Conservation (phyloP, 2,888 invertebrate genomes). For the Machimus rusticus region DNA sequence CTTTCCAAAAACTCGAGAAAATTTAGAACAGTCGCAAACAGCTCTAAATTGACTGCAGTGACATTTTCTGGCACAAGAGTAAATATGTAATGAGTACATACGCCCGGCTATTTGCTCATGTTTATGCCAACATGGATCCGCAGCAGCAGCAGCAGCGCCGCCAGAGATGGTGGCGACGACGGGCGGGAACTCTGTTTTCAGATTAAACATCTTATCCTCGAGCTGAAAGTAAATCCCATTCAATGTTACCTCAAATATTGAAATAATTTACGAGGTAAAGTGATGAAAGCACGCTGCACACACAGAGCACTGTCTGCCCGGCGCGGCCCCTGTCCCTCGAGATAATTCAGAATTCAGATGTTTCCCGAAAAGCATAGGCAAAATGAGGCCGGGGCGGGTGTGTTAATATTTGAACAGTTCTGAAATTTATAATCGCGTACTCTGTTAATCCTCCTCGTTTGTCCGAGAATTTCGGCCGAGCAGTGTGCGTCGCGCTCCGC, state of each 20-base stretch:
- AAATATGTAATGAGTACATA: not conserved
- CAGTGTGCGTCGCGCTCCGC: not conserved
- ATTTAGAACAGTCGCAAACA: conserved; percentile 6
- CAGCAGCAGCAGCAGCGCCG: not conserved
- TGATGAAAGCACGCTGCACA: conserved; percentile 2
- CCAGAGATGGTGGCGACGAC: not conserved
- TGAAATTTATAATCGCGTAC: conserved; percentile 4
- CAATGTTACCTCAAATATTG: conserved; percentile 19
- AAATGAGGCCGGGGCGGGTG: not conserved
- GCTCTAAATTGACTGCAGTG: conserved; percentile 10
- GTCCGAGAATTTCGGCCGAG: not conserved
- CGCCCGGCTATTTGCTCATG: not conserved
- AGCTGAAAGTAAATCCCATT: conserved; percentile 11
- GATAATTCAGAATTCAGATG: not conserved
- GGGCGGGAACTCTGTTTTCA: not conserved
- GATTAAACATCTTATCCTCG: conserved; percentile 3
- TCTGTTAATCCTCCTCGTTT: not conserved
- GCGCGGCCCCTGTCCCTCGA: not conserved
- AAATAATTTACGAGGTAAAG: conserved; percentile 13
- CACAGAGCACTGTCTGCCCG: not conserved
- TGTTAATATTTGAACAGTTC: conserved; percentile 6
- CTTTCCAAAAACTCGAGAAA: not conserved
- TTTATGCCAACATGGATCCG: not conserved
- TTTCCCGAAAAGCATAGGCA: not conserved
- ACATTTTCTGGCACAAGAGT: conserved; percentile 6